Percentiles rank a stretch among this genome's conserved stretches.
Conservation (phyloP, 2,888 invertebrate species). For the Ornithoptera priamus region DNA sequence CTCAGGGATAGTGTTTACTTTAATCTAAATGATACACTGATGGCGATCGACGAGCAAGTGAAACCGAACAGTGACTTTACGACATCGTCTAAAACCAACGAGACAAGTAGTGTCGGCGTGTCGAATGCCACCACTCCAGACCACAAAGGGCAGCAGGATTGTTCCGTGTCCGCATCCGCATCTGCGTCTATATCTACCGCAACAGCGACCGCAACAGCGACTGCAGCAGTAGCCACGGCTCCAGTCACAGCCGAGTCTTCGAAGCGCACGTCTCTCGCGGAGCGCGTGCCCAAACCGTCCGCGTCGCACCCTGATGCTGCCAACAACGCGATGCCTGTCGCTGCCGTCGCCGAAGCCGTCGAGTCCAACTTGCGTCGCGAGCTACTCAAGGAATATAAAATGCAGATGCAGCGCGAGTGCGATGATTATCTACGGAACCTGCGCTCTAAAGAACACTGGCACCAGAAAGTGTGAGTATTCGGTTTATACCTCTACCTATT, state of each 20-base stretch:
- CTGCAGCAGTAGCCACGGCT: too few species aligned
- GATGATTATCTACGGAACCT: conserved; percentile 73
- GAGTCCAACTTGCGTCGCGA: conserved; percentile 81
- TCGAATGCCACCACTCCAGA: conserved; percentile 84
- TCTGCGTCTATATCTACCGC: too few species aligned
- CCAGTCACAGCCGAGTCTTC: conserved; percentile 86
- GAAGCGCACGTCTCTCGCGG: conserved; percentile 64
- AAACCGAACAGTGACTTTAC: conserved; percentile 58
- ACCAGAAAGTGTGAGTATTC: conserved; percentile 61
- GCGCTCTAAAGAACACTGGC: conserved; percentile 63
- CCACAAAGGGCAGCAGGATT: conserved; percentile 81
- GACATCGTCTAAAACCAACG: conserved; percentile 49
- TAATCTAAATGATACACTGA: conserved; percentile 81
- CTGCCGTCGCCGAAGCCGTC: conserved; percentile 44
- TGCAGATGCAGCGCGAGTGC: conserved; percentile 84
- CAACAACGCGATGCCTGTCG: neutral
- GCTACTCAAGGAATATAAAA: conserved; percentile 89
- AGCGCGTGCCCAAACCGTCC: conserved; percentile 53
- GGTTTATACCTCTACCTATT: too few species aligned
- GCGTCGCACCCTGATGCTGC: conserved; percentile 34
- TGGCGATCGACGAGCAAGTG: conserved; percentile 62
- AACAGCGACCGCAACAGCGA: too few species aligned
- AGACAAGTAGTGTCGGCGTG: conserved; percentile 58
- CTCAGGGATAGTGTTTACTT: conserved; percentile 87
- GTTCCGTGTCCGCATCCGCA: conserved; percentile 80